Percentiles rank a stretch among this genome's conserved stretches.
Evolutionary conservation across 1,140 invertebrate species (phyloP).

Genomic region (Meloidogyne floridensis): DNA sequence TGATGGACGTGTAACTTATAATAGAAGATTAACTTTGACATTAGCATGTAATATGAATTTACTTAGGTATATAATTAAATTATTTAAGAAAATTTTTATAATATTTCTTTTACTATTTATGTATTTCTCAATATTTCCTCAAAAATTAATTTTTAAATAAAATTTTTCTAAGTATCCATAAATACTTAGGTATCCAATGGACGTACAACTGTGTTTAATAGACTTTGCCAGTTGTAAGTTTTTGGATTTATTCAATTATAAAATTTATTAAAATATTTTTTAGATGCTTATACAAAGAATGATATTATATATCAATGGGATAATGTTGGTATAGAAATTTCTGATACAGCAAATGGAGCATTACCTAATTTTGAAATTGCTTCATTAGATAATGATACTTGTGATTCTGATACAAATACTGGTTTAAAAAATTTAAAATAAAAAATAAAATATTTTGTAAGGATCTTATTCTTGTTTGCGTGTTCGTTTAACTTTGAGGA

Average conservation of each 20-base stretch:
- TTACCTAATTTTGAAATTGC: constrained; percentile 54
- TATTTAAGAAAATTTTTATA: no score
- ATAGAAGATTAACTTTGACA: constrained; percentile 69
- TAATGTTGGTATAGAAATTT: constrained; percentile 70
- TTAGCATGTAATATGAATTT: constrained; percentile 93
- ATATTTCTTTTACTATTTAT: no score
- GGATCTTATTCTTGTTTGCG: constrained; percentile 75
- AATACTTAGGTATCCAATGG: constrained; percentile 76
- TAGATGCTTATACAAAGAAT: constrained; percentile 90
- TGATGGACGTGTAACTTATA: constrained; percentile 46
- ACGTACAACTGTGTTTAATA: constrained; percentile 86
- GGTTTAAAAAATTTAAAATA: constrained; percentile 26
- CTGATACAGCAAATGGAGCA: constrained; percentile 49
- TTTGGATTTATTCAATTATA: background rate
- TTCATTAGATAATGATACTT: constrained; percentile 38
- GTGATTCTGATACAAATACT: constrained; percentile 49
- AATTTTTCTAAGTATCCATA: no score
- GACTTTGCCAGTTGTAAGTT: constrained; percentile 84
- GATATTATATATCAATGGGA: constrained; percentile 91
- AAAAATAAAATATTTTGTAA: constrained; percentile 12
- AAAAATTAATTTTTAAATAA: no score
- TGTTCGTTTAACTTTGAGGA: constrained; percentile 88
- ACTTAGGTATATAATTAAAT: constrained; percentile 71
- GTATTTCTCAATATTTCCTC: no score
- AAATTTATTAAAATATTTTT: constrained; percentile 8